These are phyloP conservation scores for Torymus tubicola DNA, from an alignment of 2,888 invertebrate genomes.

Conservation along the genomic window DNA sequence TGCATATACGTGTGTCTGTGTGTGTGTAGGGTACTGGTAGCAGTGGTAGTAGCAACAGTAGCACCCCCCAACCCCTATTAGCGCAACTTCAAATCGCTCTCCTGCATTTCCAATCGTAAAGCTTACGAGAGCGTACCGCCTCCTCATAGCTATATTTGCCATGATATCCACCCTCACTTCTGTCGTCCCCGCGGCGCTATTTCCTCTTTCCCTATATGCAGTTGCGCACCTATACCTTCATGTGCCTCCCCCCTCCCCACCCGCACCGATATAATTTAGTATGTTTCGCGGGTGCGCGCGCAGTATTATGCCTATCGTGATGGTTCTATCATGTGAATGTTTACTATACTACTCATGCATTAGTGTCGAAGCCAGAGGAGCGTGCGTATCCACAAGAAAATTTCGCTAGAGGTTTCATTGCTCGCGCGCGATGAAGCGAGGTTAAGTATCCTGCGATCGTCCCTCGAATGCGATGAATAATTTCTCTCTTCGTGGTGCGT, in stretches of 20 bases:
- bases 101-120: constrained; percentile 55
- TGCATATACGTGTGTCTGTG: neutral
- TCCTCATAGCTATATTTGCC: neutral
- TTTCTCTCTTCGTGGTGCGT: no score
- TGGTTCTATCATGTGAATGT: constrained; percentile 26
- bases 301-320: constrained; percentile 28
- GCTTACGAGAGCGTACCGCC: constrained; percentile 36
- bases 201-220: constrained; percentile 12
- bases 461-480: constrained; percentile 28
- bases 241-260: constrained; percentile 33
- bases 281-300: constrained; percentile 27
- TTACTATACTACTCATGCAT: constrained; percentile 39
- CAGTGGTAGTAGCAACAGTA: no score
- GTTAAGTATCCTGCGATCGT: neutral
- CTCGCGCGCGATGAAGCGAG: neutral
- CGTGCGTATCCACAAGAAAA: constrained; percentile 27
- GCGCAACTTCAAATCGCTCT: constrained; percentile 56
- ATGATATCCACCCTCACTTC: neutral
- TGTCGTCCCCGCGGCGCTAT: neutral
- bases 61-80: constrained; percentile 37
- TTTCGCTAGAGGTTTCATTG: constrained; percentile 21
- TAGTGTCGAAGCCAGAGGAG: constrained; percentile 18
- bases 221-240: constrained; percentile 22
- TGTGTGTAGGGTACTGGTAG: constrained; percentile 14
- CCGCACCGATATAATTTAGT: constrained; percentile 51